These are phyloP conservation scores for Leptobrachium ailaonicum DNA, from an alignment of 2,113 vertebrate genomes.

Conservation along the genomic window DNA sequence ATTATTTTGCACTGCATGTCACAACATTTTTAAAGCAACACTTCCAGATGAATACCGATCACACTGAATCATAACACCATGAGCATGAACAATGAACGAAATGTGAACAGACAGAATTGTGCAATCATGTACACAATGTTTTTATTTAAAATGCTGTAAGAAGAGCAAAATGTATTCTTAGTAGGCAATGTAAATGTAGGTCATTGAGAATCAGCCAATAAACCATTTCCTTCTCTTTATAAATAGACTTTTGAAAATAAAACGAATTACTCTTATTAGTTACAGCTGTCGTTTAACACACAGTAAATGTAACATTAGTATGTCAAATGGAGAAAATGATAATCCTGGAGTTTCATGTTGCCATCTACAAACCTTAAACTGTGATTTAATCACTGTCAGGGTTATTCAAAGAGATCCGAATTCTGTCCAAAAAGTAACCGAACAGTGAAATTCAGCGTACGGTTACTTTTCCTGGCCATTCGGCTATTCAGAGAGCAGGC, in stretches of 20 bases:
- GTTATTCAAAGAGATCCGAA: too few species aligned
- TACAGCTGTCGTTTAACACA: conserved; percentile 18
- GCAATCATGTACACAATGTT: conserved; percentile 40
- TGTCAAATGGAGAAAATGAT: conserved; percentile 10
- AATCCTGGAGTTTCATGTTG: conserved; percentile 10
- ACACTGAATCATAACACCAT: conserved; percentile 51
- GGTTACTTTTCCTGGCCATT: too few species aligned
- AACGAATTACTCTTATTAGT: conserved; percentile 35
- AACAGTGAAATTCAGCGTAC: too few species aligned
- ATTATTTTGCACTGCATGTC: conserved; percentile 43
- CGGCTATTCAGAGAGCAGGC: too few species aligned
- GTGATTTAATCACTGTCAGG: conserved; percentile 20
- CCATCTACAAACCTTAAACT: conserved; percentile 30
- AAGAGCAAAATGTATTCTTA: neutral
- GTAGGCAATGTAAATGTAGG: conserved; percentile 51
- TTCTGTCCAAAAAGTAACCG: too few species aligned
- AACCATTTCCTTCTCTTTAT: conserved; percentile 29
- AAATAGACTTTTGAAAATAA: conserved; percentile 39
- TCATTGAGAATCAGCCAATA: conserved; percentile 44
- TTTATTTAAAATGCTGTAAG: conserved; percentile 16
- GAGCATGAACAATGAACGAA: conserved; percentile 46
- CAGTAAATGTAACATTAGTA: conserved; percentile 5
- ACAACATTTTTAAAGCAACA: conserved; percentile 25
- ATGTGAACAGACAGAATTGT: conserved; percentile 47
- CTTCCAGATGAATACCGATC: conserved; percentile 31